Percentiles rank a stretch among this genome's conserved stretches.
phyloP scores from a whole-genome alignment of 2,113 vertebrate genomes.

The Daphoenositta chrysoptera region DNA sequence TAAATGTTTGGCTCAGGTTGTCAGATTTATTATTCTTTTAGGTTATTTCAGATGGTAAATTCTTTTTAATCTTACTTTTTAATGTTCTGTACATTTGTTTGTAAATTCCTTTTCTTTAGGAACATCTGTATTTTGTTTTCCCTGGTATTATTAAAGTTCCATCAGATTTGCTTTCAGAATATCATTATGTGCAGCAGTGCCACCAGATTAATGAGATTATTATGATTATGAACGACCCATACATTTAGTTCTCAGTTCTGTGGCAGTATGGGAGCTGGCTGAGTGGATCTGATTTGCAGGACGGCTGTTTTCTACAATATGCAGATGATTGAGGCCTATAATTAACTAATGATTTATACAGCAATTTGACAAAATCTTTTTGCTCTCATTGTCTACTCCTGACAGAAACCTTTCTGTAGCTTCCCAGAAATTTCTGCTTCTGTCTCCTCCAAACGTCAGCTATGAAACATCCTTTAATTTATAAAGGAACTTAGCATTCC shows the following conservation, averaged over 20 bases:
- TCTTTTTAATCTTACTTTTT: background rate
- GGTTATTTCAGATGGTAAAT: background rate
- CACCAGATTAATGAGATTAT: background rate
- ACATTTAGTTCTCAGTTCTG: background rate
- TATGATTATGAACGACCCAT: background rate
- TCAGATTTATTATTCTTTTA: background rate
- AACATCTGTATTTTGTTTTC: conserved; percentile 12
- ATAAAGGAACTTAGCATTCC: background rate
- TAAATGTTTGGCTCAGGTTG: background rate
- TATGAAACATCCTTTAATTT: background rate
- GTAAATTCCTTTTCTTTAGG: background rate
- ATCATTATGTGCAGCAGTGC: background rate
- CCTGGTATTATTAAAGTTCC: background rate
- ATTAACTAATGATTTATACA: conserved; percentile 23
- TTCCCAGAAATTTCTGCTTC: background rate
- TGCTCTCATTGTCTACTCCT: background rate
- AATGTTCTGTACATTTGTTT: background rate
- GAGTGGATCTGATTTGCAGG: background rate
- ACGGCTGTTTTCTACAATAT: background rate
- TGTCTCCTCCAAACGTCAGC: background rate
- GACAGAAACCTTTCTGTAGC: background rate
- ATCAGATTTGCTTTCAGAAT: background rate
- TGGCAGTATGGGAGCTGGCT: background rate
- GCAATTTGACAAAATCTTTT: background rate
- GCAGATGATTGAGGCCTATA: background rate